phyloP scores from a whole-genome alignment of 2,888 invertebrate species.

The Drosophila suboccidentalis region DNA sequence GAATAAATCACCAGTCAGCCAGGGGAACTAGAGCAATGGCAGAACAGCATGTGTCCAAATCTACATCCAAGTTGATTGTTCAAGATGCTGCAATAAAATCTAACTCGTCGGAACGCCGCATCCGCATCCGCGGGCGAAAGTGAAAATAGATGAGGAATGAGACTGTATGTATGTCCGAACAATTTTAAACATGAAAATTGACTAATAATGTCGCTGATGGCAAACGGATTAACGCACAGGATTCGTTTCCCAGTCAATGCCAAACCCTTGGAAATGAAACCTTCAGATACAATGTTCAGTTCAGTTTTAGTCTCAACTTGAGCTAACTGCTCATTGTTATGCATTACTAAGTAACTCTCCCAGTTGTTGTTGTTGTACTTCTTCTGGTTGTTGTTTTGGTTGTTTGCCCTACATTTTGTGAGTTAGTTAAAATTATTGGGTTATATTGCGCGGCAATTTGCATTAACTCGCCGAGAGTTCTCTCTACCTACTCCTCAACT shows the following conservation, averaged over 20 bases:
- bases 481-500: constrained; percentile 29
- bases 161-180: neutral
- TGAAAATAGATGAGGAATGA: constrained; percentile 40
- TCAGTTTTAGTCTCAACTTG: constrained; percentile 22
- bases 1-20: constrained; percentile 57
- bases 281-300: constrained; percentile 20
- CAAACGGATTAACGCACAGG: constrained; percentile 79
- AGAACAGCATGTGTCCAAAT: constrained; percentile 61
- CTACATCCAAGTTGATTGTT: constrained; percentile 74
- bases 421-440: constrained; percentile 79
- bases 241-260: constrained; percentile 37
- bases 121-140: constrained; percentile 31
- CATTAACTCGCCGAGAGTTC: constrained; percentile 71
- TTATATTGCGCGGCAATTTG: constrained; percentile 83
- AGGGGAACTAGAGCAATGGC: constrained; percentile 60
- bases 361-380: constrained; percentile 8
- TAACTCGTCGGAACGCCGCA: constrained; percentile 66
- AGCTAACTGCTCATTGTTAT: constrained; percentile 57
- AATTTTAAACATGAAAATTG: constrained; percentile 70
- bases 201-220: constrained; percentile 84
- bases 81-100: constrained; percentile 85
- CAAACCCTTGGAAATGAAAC: constrained; percentile 39
- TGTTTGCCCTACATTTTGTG: constrained; percentile 47
- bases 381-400: constrained; percentile 6
- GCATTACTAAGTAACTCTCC: constrained; percentile 74